Evolutionary conservation across 2,888 invertebrate genomes (phyloP).

Genomic region (Watsonalla binaria): DNA sequence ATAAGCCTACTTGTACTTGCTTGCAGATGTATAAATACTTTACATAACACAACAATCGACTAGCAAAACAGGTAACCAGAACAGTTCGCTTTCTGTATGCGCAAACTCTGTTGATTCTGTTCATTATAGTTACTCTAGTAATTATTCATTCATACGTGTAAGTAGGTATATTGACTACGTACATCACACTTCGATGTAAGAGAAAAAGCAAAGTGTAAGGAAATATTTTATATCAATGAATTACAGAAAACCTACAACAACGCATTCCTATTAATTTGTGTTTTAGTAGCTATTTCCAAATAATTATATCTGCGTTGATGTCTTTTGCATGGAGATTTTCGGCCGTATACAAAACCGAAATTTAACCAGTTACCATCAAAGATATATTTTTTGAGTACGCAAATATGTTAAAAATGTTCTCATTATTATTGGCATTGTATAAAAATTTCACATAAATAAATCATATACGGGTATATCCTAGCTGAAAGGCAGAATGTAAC

Average conservation of each 20-base stretch:
- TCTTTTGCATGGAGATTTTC: slow-evolving; percentile 6
- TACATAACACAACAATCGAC: slow-evolving; percentile 18
- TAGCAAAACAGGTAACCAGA: slow-evolving; percentile 27
- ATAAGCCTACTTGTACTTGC: slow-evolving; percentile 8
- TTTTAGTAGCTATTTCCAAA: no score
- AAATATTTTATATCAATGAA: no score
- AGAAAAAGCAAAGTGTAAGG: no score
- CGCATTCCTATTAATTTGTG: no score
- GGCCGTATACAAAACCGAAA: no score
- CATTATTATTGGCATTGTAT: not conserved
- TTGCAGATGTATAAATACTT: slow-evolving; percentile 1
- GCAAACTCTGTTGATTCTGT: slow-evolving; percentile 31
- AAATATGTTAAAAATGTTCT: not conserved
- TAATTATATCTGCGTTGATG: slow-evolving; percentile 4
- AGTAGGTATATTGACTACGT: no score
- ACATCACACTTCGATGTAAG: no score
- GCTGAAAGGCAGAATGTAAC: not conserved
- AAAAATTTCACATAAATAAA: not conserved
- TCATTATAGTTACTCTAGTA: slow-evolving; percentile 34
- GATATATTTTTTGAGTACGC: no score
- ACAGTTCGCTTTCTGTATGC: slow-evolving; percentile 21
- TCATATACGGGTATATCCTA: not conserved
- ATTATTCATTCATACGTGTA: not conserved
- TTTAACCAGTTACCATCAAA: no score
- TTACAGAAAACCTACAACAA: no score